Evolutionary conservation across 2,113 vertebrate species (phyloP).

Genomic region (Hirundichthys speculiger): DNA sequence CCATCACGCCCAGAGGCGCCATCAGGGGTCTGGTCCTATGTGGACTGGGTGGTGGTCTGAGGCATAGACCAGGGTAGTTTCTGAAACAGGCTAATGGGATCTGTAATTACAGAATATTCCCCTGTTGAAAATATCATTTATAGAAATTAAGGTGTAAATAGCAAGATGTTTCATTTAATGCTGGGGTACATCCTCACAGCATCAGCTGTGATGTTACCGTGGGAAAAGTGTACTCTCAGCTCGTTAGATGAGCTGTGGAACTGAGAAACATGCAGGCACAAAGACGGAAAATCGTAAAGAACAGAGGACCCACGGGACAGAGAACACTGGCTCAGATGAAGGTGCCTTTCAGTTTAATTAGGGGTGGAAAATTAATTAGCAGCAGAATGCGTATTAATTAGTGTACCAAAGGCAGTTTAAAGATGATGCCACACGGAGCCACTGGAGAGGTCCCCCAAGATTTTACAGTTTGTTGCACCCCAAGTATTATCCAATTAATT

Average conservation of each 20-base stretch:
- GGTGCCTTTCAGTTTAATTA: constrained; percentile 81
- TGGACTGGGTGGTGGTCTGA: too few relatives aligned
- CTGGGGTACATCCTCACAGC: constrained; percentile 60
- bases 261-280: constrained; percentile 15
- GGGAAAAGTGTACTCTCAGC: constrained; percentile 19
- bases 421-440: constrained; percentile 63
- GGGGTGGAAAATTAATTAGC: constrained; percentile 78
- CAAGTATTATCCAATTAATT: constrained; percentile 69
- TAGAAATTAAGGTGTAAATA: constrained; percentile 65
- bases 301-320: constrained; percentile 20
- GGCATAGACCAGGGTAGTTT: too few relatives aligned
- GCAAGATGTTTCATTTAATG: constrained; percentile 59
- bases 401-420: constrained; percentile 67
- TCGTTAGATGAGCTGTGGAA: constrained; percentile 40
- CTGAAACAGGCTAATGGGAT: too few relatives aligned
- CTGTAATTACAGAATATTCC: too few relatives aligned
- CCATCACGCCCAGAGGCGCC: too few relatives aligned
- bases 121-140: too few relatives aligned
- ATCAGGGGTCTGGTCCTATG: too few relatives aligned
- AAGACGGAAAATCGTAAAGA: constrained; percentile 25
- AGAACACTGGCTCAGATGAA: constrained; percentile 53
- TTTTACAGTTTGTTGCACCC: constrained; percentile 56
- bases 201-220: constrained; percentile 59
- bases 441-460: constrained; percentile 59
- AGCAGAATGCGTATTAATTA: constrained; percentile 79